phyloP scores from a whole-genome alignment of 1,140 invertebrate genomes.

The Drosophila tani region DNA sequence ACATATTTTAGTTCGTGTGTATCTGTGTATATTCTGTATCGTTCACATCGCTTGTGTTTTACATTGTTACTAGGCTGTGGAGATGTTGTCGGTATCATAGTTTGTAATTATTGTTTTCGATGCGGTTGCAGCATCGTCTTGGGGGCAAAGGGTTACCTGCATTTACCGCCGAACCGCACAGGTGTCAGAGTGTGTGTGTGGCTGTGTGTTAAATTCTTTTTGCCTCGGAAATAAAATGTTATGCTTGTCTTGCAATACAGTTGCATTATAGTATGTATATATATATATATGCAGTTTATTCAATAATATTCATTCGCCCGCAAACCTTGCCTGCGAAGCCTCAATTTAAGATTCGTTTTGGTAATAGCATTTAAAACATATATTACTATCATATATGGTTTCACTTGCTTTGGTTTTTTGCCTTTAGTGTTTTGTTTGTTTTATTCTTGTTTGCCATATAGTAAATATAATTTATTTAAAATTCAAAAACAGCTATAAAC shows the following conservation, averaged over 20 bases:
- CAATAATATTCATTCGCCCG: constrained; percentile 65
- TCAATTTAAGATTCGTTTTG: constrained; percentile 59
- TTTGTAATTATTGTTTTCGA: constrained; percentile 16
- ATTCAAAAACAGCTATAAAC: constrained; percentile 83
- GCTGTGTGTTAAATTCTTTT: constrained; percentile 52
- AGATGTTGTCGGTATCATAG: constrained; percentile 25
- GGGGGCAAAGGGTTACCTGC: constrained; percentile 1
- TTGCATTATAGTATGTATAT: constrained; percentile 60
- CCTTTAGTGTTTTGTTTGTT: constrained; percentile 36
- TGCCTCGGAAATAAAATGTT: constrained; percentile 71
- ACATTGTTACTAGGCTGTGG: constrained; percentile 38
- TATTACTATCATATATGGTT: constrained; percentile 62
- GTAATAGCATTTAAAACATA: constrained; percentile 80
- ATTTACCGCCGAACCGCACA: constrained; percentile 42
- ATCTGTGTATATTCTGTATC: constrained; percentile 53
- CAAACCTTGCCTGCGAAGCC: constrained; percentile 25
- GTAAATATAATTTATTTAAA: constrained; percentile 83
- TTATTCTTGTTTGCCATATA: constrained; percentile 54
- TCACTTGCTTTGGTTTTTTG: constrained; percentile 39
- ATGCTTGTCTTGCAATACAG: constrained; percentile 71
- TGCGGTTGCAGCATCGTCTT: constrained; percentile 10
- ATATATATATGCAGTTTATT: constrained; percentile 69
- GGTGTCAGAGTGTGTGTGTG: constrained; percentile 40
- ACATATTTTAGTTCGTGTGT: constrained; percentile 55
- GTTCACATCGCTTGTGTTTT: constrained; percentile 45